Evolutionary conservation across 92 coral and sea anemone species (phyloP), one percentile per base, ranked within the genome.

Genomic region (Porites rus): DNA sequence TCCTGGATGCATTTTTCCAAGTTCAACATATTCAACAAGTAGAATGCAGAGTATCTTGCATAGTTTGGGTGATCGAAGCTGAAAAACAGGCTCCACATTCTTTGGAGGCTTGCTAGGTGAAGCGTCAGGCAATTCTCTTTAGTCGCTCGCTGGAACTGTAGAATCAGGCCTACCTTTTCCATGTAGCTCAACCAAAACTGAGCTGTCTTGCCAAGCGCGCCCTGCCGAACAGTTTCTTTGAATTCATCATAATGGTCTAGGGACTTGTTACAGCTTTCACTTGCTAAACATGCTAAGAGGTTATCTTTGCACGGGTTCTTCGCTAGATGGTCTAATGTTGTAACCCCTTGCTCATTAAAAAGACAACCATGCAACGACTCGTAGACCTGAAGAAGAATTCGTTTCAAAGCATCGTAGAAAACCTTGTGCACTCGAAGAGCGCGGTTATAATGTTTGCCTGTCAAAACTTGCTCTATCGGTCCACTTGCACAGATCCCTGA

Each of bases 151-250:
- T 70, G 83, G 56, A 74, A 73, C 19, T 56, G 87, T 70, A 83
- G 69, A 20, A 83, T 83, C 80, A 83, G 59, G 79, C 84, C 38
- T 72, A 72, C 80, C 80, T 70, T 83, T 51, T 83, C 87, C 83
- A 72, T 72, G 69, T 73, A 83, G 65, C 70, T 83, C 87, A 83
- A 72, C 85, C 88, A 84, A 76, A 84, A 84, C 76, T 84, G 88
- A 31, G 85, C 88, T 69, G 88, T 84, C 85, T 84, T 84, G 18
- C 85, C 84, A 60, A 76, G 84, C 83, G 31, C 75, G 43, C 88
- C 78, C 62, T 76, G 61, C 73, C 85, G 75, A 50, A 76, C 82
- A 53, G 58, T 53, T 53, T 53, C 58, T 53, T 53, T 53, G 9
- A 53, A 6, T 54, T 54, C 14, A 54, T 52, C 74, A 54, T 76